A percentile compares a stretch with the other conserved stretches of the same genome.
Conservation (phyloP, 2,113 vertebrate species). For the Nematolebias whitei region DNA sequence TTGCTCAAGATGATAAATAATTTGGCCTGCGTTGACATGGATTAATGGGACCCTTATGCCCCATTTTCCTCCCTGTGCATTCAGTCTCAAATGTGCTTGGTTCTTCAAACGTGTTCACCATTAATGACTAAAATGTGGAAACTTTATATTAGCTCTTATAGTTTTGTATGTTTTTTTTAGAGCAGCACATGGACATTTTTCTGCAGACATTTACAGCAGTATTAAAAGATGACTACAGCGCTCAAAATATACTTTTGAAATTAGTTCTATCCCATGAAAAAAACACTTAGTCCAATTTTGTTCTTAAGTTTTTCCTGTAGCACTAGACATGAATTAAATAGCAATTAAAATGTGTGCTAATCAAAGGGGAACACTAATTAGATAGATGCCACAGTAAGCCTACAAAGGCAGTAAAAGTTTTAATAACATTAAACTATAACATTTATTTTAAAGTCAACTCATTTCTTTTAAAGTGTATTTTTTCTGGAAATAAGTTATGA, state of each 20-base stretch:
- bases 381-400: too few relatives aligned
- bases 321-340: slow-evolving; percentile 15
- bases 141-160: slow-evolving; percentile 63
- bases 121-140: slow-evolving; percentile 53
- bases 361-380: too few relatives aligned
- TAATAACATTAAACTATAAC: too few relatives aligned
- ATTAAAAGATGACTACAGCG: slow-evolving; percentile 27
- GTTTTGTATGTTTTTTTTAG: slow-evolving; percentile 33
- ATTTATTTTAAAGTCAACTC: too few relatives aligned
- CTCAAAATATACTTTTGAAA: slow-evolving; percentile 35
- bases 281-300: slow-evolving; percentile 24
- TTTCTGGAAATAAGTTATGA: too few relatives aligned
- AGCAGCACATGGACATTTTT: slow-evolving; percentile 18
- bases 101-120: slow-evolving; percentile 23
- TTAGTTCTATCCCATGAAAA: slow-evolving; percentile 32
- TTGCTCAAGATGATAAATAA: slow-evolving; percentile 86
- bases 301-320: slow-evolving; percentile 1
- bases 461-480: too few relatives aligned
- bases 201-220: slow-evolving; percentile 24
- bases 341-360: too few relatives aligned
- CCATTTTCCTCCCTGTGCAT: slow-evolving; percentile 65
- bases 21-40: slow-evolving; percentile 82
- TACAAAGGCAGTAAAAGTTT: too few relatives aligned
- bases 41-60: slow-evolving; percentile 79
- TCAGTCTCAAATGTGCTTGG: slow-evolving; percentile 65